Conservation (phyloP, 1,140 invertebrate genomes). For the Apis dorsata region DNA sequence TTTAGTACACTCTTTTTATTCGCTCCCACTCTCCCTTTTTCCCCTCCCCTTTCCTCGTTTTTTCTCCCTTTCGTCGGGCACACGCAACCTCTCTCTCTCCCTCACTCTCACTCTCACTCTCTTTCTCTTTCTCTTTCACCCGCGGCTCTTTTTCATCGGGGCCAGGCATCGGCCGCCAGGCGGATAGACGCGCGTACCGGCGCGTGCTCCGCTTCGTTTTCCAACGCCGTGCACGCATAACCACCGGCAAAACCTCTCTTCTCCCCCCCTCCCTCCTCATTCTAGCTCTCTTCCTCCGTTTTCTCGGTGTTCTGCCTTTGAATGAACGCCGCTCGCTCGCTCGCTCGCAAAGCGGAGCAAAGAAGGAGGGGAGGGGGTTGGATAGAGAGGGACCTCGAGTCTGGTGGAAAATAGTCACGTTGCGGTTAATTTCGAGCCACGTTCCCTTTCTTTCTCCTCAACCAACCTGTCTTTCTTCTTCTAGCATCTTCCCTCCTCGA, state of each 20-base stretch:
- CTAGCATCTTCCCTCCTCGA: neutral
- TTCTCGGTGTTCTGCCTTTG: slow-evolving; percentile 27
- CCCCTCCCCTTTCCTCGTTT: slow-evolving; percentile 11
- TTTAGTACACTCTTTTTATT: neutral
- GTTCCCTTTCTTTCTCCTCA: neutral
- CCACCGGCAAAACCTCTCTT: neutral
- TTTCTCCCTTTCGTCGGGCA: slow-evolving; percentile 1
- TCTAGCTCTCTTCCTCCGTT: slow-evolving; percentile 31
- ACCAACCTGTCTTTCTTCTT: neutral
- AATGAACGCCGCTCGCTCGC: slow-evolving; percentile 16
- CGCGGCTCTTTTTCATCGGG: slow-evolving; percentile 10
- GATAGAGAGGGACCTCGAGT: slow-evolving; percentile 26
- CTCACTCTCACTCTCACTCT: neutral
- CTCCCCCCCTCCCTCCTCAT: neutral
- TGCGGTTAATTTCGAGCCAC: slow-evolving; percentile 66
- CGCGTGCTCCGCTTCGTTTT: slow-evolving; percentile 53
- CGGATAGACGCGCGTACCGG: slow-evolving; percentile 18
- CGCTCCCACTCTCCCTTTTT: neutral
- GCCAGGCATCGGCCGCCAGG: slow-evolving; percentile 4
- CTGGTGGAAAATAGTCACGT: slow-evolving; percentile 64
- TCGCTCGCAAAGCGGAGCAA: neutral
- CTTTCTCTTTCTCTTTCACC: neutral
- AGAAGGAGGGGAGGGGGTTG: neutral
- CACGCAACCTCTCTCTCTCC: neutral
- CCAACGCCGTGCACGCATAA: slow-evolving; percentile 46